Conservation (phyloP, 1,140 invertebrate genomes). For the Dufourea novaeangliae region DNA sequence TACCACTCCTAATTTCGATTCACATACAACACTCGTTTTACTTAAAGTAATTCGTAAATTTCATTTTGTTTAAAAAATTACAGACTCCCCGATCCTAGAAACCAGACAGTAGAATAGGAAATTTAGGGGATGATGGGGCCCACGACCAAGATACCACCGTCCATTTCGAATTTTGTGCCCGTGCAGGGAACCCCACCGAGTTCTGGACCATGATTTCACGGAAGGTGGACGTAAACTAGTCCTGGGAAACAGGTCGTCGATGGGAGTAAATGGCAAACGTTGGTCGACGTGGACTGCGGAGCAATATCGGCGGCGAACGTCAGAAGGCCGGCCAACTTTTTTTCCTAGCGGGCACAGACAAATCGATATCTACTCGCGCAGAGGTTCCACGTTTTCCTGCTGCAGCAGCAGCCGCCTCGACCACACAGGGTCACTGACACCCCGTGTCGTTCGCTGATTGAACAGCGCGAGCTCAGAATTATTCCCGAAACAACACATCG, state of each 20-base stretch:
- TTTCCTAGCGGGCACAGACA: constrained; percentile 65
- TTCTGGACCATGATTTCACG: too few relatives aligned
- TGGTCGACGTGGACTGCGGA: constrained; percentile 49
- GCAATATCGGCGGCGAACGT: constrained; percentile 63
- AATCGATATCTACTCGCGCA: constrained; percentile 68
- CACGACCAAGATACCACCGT: too few relatives aligned
- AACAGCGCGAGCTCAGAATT: constrained; percentile 38
- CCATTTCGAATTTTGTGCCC: too few relatives aligned
- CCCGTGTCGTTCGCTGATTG: constrained; percentile 39
- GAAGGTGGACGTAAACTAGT: too few relatives aligned
- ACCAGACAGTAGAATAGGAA: too few relatives aligned
- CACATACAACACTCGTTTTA: too few relatives aligned
- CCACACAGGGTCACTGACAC: constrained; percentile 64
- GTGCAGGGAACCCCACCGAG: too few relatives aligned
- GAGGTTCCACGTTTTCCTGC: constrained; percentile 63
- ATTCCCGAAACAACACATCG: constrained; percentile 8
- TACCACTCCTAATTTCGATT: too few relatives aligned
- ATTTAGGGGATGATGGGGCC: too few relatives aligned
- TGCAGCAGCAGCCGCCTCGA: constrained; percentile 54
- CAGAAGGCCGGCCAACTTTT: constrained; percentile 63
- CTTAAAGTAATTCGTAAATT: too few relatives aligned
- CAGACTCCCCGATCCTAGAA: too few relatives aligned
- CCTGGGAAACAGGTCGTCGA: constrained; percentile 19
- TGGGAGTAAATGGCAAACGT: constrained; percentile 59
- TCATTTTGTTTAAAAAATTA: too few relatives aligned